Evolutionary conservation across 2,113 vertebrate genomes (phyloP), one percentile per base, ranked within the genome.

Genomic region (Urocitellus parryii): DNA sequence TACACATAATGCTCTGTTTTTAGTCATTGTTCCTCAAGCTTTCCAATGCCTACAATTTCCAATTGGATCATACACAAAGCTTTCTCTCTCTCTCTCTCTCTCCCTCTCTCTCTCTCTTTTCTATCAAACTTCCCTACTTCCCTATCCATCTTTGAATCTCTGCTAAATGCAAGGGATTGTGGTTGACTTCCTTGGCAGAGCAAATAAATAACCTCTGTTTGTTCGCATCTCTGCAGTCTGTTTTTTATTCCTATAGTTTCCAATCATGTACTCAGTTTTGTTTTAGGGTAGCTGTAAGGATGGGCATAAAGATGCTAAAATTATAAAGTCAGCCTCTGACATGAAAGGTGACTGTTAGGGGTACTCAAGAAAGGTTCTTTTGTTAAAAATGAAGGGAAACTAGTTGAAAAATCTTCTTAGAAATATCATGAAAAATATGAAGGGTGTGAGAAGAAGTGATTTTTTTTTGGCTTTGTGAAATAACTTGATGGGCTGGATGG

Each of bases 381-480:
- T 86, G 79, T 93, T 94, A 93, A 81, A 81, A 93, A 80, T 24
- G 83, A 97, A 86, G 56, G 72, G 72, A 68, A 85, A 97, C 4
- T 37, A 16, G 14, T 82, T 92, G 42, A 84, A 94, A 94, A 97
- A 87, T 93, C 72, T 72, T 74, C 34, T 65, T 80, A 63, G 45
- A 80, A 93, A 88, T 91, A 58, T 90, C 77, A 73, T 58, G 76
- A 34, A 93, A 96, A 81, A 67, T 61, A 85, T 22, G 37, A 94
- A 91, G 48, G 79, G 37, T 22, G 81, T 42, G 42, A 84, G 95
- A 96, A 70, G 56, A 73, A 94, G 78, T 48, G 45, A 87, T 94
- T 96, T 80, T 42, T 42, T 13, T 80, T 82, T 89, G 87, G 65
- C 68, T 94, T 95, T 94, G 39, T 92, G 91, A 91, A 97, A 77